Evolutionary conservation across 1,140 invertebrate species (phyloP).

Genomic region (Leucophenga varia): DNA sequence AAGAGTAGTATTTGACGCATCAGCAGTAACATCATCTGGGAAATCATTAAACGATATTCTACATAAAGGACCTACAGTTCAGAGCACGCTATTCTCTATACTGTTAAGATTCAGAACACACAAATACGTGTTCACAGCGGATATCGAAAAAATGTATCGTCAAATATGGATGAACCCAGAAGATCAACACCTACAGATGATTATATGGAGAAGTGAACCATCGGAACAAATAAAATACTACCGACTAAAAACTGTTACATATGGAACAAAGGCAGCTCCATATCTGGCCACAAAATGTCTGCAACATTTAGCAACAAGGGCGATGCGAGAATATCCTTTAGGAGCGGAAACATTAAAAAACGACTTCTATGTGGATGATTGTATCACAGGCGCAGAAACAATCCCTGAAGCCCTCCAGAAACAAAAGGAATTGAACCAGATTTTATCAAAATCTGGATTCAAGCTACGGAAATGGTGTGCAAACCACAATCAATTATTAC

Average conservation of each 20-base stretch:
- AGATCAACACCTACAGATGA: slow-evolving; percentile 32
- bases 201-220: slow-evolving; percentile 43
- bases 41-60: slow-evolving; percentile 55
- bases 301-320: slow-evolving; percentile 34
- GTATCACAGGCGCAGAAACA: not conserved
- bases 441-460: not conserved
- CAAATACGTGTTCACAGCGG: slow-evolving; percentile 18
- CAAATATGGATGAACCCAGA: slow-evolving; percentile 20
- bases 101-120: slow-evolving; percentile 13
- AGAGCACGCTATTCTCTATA: not conserved
- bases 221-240: slow-evolving; percentile 7
- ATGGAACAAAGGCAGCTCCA: slow-evolving; percentile 42
- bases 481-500: not conserved
- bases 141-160: slow-evolving; percentile 26
- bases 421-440: not conserved
- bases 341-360: slow-evolving; percentile 3
- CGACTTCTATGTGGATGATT: slow-evolving; percentile 3
- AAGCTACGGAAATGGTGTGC: slow-evolving; percentile 6
- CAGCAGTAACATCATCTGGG: slow-evolving; percentile 36
- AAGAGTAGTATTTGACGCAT: slow-evolving; percentile 54
- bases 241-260: slow-evolving; percentile 28
- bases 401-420: not conserved
- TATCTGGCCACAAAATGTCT: slow-evolving; percentile 42
- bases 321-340: slow-evolving; percentile 19
- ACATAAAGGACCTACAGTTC: slow-evolving; percentile 41